Conservation (phyloP, 2,113 vertebrate species). For the Gobius niger region DNA sequence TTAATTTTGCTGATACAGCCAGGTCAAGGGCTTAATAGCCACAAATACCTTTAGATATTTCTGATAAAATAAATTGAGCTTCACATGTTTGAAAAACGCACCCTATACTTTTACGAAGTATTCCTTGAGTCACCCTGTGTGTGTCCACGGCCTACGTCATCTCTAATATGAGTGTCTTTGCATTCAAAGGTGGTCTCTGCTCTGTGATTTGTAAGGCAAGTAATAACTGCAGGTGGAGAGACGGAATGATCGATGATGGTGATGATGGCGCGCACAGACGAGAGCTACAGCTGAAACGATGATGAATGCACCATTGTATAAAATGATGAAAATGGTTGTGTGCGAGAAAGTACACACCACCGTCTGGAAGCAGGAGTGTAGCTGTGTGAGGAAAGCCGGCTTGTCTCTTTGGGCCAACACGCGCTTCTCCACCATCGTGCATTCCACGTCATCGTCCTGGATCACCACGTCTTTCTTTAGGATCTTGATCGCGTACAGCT, state of each 20-base stretch:
- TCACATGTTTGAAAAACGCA: neutral
- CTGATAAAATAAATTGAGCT: neutral
- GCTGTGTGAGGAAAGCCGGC: constrained; percentile 91
- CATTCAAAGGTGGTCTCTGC: constrained; percentile 34
- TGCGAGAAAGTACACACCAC: constrained; percentile 79
- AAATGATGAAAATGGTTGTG: neutral
- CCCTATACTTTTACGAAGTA: constrained; percentile 26
- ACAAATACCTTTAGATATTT: neutral
- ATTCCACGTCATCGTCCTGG: constrained; percentile 97
- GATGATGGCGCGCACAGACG: constrained; percentile 1
- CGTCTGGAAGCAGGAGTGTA: constrained; percentile 98
- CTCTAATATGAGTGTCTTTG: constrained; percentile 7
- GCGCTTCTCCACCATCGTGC: constrained; percentile 98
- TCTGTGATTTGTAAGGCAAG: constrained; percentile 30
- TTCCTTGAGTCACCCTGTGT: constrained; percentile 30
- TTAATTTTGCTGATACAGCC: too few species aligned
- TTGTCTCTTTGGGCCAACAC: constrained; percentile 91
- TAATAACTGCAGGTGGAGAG: constrained; percentile 18
- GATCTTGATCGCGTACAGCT: constrained; percentile 96
- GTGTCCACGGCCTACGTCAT: constrained; percentile 34
- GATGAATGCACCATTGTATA: constrained; percentile 16
- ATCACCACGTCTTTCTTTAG: constrained; percentile 99
- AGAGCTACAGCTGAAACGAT: constrained; percentile 4
- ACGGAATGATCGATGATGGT: constrained; percentile 19
- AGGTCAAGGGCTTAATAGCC: too few species aligned